A percentile compares a stretch with the other conserved stretches of the same genome.
Conservation (phyloP, 2,113 vertebrate species). For the Toxostoma redivivum region DNA sequence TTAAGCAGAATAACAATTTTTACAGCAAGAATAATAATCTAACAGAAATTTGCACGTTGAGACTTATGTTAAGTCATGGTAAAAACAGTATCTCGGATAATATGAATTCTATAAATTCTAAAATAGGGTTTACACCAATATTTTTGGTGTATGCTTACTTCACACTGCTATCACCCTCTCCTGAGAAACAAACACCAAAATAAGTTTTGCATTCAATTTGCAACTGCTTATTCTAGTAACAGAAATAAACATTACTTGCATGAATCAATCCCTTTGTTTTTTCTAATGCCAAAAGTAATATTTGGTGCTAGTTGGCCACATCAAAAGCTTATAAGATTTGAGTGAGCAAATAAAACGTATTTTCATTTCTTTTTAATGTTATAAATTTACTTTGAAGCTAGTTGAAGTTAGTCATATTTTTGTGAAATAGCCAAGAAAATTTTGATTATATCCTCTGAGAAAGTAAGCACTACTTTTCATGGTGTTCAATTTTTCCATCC, state of each 20-base stretch:
- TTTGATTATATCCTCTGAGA: not conserved
- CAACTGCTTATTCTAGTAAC: not conserved
- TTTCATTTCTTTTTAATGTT: not conserved
- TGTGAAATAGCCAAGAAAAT: not conserved
- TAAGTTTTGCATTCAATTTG: slow-evolving; percentile 8
- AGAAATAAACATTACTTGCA: slow-evolving; percentile 9
- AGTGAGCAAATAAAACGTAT: not conserved
- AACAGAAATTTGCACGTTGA: not conserved
- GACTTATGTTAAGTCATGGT: not conserved
- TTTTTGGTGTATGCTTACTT: not conserved
- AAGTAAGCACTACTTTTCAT: not conserved
- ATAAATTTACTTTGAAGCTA: not conserved
- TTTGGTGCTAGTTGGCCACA: slow-evolving; percentile 20
- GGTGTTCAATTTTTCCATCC: not conserved
- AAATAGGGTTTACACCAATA: not conserved
- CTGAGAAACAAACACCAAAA: slow-evolving; percentile 11
- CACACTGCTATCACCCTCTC: not conserved
- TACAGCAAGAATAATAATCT: not conserved
- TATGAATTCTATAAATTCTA: not conserved
- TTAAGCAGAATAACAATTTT: not conserved
- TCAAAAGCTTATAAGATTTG: slow-evolving; percentile 13
- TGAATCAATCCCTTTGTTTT: not conserved
- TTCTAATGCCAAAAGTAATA: slow-evolving; percentile 21
- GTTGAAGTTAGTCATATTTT: not conserved
- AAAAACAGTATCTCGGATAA: not conserved